These are phyloP conservation scores for Halichoerus grypus DNA, from an alignment of 2,113 vertebrate genomes.

Conservation along the genomic window DNA sequence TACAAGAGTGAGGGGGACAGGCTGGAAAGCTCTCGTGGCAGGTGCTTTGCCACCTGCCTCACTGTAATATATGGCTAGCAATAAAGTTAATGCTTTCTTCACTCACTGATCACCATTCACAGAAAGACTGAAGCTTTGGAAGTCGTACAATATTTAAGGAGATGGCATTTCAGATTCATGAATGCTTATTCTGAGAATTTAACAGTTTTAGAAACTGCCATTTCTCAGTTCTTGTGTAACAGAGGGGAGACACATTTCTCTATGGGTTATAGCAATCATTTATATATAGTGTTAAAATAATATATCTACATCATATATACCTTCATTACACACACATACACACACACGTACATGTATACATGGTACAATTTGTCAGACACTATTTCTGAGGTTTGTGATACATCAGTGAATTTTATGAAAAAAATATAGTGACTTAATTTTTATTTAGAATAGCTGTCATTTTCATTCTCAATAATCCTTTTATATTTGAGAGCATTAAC, in stretches of 20 bases:
- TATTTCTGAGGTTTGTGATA: not conserved
- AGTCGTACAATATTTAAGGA: not conserved
- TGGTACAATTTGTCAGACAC: not conserved
- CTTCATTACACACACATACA: not conserved
- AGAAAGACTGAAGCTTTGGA: slow-evolving; percentile 24
- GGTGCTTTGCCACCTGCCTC: slow-evolving; percentile 40
- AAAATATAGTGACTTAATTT: not conserved
- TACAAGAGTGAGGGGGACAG: not conserved
- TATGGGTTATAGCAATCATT: not conserved
- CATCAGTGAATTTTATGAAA: not conserved
- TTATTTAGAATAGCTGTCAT: not conserved
- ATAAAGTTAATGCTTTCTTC: not conserved
- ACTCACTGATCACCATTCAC: not conserved
- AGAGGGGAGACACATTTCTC: not conserved
- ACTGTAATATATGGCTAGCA: not conserved
- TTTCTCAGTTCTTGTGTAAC: rapidly evolving
- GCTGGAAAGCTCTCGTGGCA: not conserved
- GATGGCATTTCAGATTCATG: not conserved
- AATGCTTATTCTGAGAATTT: not conserved
- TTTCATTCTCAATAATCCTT: not conserved
- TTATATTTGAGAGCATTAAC: not conserved
- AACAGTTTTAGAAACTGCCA: not conserved
- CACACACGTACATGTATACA: not conserved
- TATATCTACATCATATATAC: not conserved
- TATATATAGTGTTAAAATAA: not conserved